Percentiles rank a stretch among this genome's conserved stretches.
Evolutionary conservation across 2,797 vertebrate genomes (phyloP).

Genomic region (Lutjanus argentimaculatus): DNA sequence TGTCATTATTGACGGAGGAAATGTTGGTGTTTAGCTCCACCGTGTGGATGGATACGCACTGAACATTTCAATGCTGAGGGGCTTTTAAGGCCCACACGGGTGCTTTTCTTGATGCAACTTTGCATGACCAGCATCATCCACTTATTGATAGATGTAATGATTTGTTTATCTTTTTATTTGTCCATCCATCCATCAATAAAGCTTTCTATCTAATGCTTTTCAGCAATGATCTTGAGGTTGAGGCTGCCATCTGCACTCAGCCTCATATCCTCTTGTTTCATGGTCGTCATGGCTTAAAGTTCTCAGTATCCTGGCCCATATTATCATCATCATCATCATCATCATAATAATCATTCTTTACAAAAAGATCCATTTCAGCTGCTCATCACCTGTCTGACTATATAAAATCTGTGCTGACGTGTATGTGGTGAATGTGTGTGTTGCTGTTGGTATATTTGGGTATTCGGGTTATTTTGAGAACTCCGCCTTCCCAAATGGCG

Average conservation of each 20-base stretch:
- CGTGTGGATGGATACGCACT: conserved; percentile 59
- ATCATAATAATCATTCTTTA: conserved; percentile 12
- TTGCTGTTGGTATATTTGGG: conserved; percentile 33
- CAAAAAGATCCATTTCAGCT: conserved; percentile 4
- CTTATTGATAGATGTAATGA: background rate
- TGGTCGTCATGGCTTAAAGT: background rate
- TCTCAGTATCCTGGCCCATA: background rate
- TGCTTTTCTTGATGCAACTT: background rate
- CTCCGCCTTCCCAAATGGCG: conserved; percentile 44
- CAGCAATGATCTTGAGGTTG: background rate
- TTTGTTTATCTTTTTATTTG: background rate
- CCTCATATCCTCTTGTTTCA: background rate
- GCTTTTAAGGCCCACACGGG: too few species aligned
- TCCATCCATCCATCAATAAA: background rate
- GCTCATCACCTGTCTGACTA: conserved; percentile 30
- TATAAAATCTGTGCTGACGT: conserved; percentile 10
- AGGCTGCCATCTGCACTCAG: background rate
- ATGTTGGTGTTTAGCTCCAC: conserved; percentile 64
- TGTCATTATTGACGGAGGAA: conserved; percentile 2
- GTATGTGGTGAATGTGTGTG: conserved; percentile 26
- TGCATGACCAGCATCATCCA: background rate
- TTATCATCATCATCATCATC: conserved; percentile 1
- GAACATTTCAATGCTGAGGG: background rate
- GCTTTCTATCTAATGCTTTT: background rate
- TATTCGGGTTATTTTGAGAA: conserved; percentile 69